Evolutionary conservation across 2,797 vertebrate species (phyloP), one percentile per base, ranked within the genome.

Genomic region (Limnodromus scolopaceus): DNA sequence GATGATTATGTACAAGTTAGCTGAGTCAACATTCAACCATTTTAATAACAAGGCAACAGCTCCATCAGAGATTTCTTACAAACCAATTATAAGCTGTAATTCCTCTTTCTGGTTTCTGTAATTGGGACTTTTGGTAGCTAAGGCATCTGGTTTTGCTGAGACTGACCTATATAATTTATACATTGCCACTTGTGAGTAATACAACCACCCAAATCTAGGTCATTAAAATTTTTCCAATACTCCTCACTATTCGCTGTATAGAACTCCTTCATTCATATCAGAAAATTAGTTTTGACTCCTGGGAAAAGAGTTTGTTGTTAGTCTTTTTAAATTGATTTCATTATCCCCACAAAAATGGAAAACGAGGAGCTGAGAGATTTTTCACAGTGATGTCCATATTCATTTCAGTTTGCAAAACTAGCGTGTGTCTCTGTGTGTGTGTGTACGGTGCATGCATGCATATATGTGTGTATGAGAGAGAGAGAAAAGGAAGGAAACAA

Each of bases 221-320:
- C 70, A 91, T 92, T 91, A 87, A 82, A 77, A 22, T 82, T 65
- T 91, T 95, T 91, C 22, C 60, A 75, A 63, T 53, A 54, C 19
- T 58, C 19, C 28, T 51, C 58, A 54, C 4, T 60, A 68, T 70
- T 81, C 1, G 0, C 64, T 68, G 6, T 46, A 55, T 57, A 51
- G 49, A 92, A 79, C 34, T 82, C 30, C 65, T 89, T 81, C 58
- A 65, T 65, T 93, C 77, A 45, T 89, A 92, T 93, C 77, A 95
- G 89, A 92, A 96, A 95, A 96, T 94, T 93, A 84, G 70, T 80
- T 96, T 85, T 91, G 60, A 92, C 84, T 95, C 55, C 10, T 3
- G 4, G 49, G 78, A 91, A 64, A 93, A 84, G 48, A 87, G 38
- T 64, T 68, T 92, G 86, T 65, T 89, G 55, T 93, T 94, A 89